Percentiles rank a stretch among this genome's conserved stretches.
Conservation (phyloP, 2,797 vertebrate genomes). For the Enteromius trimaculatus region DNA sequence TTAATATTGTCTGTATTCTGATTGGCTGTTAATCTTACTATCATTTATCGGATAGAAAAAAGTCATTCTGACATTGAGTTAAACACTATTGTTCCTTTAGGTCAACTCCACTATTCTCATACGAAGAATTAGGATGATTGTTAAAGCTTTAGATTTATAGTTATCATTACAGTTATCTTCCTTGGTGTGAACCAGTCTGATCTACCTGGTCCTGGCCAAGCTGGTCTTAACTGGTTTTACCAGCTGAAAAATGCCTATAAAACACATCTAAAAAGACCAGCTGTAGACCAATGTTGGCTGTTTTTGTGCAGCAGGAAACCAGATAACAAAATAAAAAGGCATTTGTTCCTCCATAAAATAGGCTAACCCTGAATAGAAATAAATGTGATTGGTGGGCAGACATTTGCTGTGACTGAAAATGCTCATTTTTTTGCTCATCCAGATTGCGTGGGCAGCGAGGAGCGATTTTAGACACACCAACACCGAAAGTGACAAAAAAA, state of each 20-base stretch:
- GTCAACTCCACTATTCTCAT: not conserved
- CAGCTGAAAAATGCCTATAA: not conserved
- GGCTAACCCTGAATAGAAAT: slow-evolving; percentile 5
- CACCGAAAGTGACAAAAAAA: not conserved
- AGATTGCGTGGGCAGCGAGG: not conserved
- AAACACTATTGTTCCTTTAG: not conserved
- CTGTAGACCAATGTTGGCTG: not conserved
- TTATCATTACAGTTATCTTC: not conserved
- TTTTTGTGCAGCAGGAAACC: not conserved
- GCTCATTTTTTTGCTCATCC: slow-evolving; percentile 6
- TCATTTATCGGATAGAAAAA: not conserved
- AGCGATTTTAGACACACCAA: not conserved
- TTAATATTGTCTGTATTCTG: not conserved
- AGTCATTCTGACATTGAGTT: not conserved
- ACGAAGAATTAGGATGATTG: not conserved
- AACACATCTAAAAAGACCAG: not conserved
- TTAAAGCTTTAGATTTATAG: not conserved
- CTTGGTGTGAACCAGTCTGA: not conserved
- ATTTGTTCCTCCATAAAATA: not conserved
- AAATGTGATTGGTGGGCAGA: slow-evolving; percentile 16
- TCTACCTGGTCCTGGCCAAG: not conserved
- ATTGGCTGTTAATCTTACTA: not conserved
- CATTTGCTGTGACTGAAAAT: not conserved
- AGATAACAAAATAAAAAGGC: not conserved
- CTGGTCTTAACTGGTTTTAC: not conserved